phyloP scores from a whole-genome alignment of 2,797 vertebrate species.

The Sciurus vulgaris region DNA sequence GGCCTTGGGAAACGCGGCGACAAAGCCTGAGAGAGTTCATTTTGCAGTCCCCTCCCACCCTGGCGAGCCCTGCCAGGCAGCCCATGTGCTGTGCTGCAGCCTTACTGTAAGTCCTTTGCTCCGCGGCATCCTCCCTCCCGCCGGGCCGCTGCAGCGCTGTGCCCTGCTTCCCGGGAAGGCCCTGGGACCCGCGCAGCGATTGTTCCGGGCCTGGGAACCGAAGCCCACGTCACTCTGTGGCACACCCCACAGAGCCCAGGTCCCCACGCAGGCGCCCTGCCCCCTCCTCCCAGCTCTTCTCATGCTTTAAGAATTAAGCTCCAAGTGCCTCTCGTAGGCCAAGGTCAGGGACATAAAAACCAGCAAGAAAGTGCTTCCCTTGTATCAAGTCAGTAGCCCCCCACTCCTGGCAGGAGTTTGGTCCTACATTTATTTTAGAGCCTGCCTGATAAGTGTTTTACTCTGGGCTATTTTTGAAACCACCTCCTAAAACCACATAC shows the following conservation, averaged over 20 bases:
- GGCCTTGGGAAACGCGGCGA: conserved; percentile 98
- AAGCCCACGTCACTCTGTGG: fast-evolving
- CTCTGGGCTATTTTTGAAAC: conserved; percentile 69
- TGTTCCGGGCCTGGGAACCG: fast-evolving
- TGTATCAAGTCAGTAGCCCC: neutral
- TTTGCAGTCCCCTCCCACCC: conserved; percentile 94
- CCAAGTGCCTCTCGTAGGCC: conserved; percentile 49
- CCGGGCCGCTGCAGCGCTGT: conserved; percentile 59
- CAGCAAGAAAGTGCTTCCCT: conserved; percentile 66
- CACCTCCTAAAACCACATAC: neutral
- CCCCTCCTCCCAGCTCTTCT: neutral
- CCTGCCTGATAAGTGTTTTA: conserved; percentile 63
- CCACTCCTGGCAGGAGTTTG: conserved; percentile 47
- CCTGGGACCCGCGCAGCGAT: neutral
- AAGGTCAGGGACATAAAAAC: conserved; percentile 84
- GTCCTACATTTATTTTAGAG: conserved; percentile 38
- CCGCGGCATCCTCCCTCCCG: conserved; percentile 89
- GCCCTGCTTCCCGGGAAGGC: neutral
- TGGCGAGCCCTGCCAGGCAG: conserved; percentile 95
- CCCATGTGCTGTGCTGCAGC: conserved; percentile 94
- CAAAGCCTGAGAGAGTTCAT: conserved; percentile 99
- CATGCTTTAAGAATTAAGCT: conserved; percentile 38
- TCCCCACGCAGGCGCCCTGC: neutral
- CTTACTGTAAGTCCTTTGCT: conserved; percentile 92
- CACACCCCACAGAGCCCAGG: neutral